Evolutionary conservation across 2,888 invertebrate genomes (phyloP).

Genomic region (Agrilus mali): DNA sequence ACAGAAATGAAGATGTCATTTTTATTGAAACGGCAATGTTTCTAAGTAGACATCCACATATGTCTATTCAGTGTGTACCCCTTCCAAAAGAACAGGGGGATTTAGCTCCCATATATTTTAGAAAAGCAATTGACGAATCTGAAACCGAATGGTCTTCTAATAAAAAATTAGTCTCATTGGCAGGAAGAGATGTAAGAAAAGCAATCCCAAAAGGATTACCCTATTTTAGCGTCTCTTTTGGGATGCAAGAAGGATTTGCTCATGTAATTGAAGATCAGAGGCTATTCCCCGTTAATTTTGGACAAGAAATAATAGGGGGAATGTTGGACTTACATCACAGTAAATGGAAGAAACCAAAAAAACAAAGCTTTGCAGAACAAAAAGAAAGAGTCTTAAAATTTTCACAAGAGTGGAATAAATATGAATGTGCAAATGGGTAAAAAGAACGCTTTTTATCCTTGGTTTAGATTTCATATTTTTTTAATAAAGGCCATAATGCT

Average conservation of each 20-base stretch:
- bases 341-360: slow-evolving; percentile 73
- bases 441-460: background rate
- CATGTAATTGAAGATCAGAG: slow-evolving; percentile 94
- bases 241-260: slow-evolving; percentile 81
- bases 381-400: slow-evolving; percentile 64
- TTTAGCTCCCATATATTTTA: slow-evolving; percentile 90
- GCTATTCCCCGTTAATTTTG: slow-evolving; percentile 79
- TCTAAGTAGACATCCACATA: slow-evolving; percentile 55
- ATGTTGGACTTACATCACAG: slow-evolving; percentile 80
- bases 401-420: slow-evolving; percentile 55
- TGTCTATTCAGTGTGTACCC: slow-evolving; percentile 83
- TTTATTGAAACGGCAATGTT: slow-evolving; percentile 78
- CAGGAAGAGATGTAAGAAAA: slow-evolving; percentile 58
- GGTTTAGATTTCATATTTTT: too few species aligned
- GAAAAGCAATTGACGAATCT: slow-evolving; percentile 92
- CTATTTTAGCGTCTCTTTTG: slow-evolving; percentile 92
- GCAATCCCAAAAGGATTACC: slow-evolving; percentile 87
- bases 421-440: slow-evolving; percentile 40
- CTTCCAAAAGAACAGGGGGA: slow-evolving; percentile 72
- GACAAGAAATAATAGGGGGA: slow-evolving; percentile 90
- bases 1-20: slow-evolving; percentile 64
- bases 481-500: too few species aligned
- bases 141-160: slow-evolving; percentile 93
- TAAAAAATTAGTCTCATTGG: slow-evolving; percentile 72
- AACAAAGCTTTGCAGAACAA: slow-evolving; percentile 62